These are phyloP conservation scores for Percopsis omiscomaycus DNA, from an alignment of 2,797 vertebrate species.

Conservation along the genomic window DNA sequence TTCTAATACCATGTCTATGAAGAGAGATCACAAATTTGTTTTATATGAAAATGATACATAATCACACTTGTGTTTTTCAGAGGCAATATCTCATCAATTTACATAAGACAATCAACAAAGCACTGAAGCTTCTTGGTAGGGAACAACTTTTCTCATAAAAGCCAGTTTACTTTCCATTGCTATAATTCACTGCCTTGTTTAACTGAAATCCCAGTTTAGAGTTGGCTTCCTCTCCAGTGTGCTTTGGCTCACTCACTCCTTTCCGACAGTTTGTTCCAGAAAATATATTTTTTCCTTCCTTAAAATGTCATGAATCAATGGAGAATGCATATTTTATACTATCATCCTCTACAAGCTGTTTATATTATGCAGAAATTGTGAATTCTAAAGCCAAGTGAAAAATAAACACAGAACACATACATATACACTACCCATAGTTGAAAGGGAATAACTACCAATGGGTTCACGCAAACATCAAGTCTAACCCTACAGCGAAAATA, in stretches of 20 bases:
- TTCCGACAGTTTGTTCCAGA: constrained; percentile 35
- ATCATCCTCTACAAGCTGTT: constrained; percentile 56
- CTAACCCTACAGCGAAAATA: constrained; percentile 8
- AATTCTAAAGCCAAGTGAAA: constrained; percentile 17
- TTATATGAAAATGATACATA: no score
- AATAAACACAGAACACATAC: constrained; percentile 1
- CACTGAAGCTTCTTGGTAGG: constrained; percentile 3
- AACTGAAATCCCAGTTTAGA: constrained; percentile 47
- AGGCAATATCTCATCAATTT: not conserved
- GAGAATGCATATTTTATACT: constrained; percentile 47
- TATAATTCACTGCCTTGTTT: constrained; percentile 37
- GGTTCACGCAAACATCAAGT: not conserved
- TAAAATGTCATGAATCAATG: constrained; percentile 55
- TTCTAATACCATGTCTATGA: no score
- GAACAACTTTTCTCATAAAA: constrained; percentile 16
- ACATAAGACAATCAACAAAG: not conserved
- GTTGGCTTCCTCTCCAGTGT: constrained; percentile 41
- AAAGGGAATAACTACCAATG: no score
- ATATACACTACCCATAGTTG: not conserved
- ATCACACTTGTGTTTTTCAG: no score
- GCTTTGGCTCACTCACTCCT: constrained; percentile 31
- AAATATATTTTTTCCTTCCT: constrained; percentile 5
- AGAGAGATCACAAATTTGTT: no score
- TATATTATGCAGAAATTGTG: constrained; percentile 21
- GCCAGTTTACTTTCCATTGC: constrained; percentile 47